Conservation (phyloP, 2,888 invertebrate genomes). For the Mythimna vitellina region DNA sequence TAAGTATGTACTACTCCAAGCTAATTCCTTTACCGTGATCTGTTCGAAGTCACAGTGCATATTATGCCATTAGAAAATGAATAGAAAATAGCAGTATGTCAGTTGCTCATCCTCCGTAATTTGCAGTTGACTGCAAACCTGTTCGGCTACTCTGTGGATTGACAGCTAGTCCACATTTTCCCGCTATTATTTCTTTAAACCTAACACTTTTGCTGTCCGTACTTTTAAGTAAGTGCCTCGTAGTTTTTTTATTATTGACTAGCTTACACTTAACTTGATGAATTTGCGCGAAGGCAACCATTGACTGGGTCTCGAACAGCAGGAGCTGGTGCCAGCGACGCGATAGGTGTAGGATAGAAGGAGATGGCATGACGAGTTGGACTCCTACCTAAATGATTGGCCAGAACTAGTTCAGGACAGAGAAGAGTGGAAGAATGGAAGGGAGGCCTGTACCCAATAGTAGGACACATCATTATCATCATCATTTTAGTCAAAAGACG, state of each 20-base stretch:
- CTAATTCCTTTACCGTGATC: neutral
- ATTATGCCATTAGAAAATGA: slow-evolving; percentile 27
- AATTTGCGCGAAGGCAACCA: no score
- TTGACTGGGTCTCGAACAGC: no score
- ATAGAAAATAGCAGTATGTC: slow-evolving; percentile 42
- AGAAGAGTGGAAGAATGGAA: no score
- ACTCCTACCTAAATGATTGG: no score
- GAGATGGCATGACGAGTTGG: no score
- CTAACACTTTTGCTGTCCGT: slow-evolving; percentile 42
- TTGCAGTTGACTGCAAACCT: slow-evolving; percentile 20
- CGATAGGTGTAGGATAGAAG: no score
- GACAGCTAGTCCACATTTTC: slow-evolving; percentile 20
- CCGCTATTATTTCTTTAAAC: slow-evolving; percentile 26
- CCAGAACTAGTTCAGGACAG: no score
- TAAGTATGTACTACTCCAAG: neutral
- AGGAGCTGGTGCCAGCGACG: no score
- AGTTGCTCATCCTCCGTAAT: slow-evolving; percentile 22
- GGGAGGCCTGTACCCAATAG: no score
- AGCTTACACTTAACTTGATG: no score
- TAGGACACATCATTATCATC: no score
- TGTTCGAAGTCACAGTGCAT: slow-evolving; percentile 12
- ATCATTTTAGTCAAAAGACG: no score
- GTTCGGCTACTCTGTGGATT: slow-evolving; percentile 20
- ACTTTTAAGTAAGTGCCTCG: slow-evolving; percentile 14
- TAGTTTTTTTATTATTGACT: neutral